These are phyloP conservation scores for Mythimna impura DNA, from an alignment of 2,888 invertebrate species.

Conservation along the genomic window DNA sequence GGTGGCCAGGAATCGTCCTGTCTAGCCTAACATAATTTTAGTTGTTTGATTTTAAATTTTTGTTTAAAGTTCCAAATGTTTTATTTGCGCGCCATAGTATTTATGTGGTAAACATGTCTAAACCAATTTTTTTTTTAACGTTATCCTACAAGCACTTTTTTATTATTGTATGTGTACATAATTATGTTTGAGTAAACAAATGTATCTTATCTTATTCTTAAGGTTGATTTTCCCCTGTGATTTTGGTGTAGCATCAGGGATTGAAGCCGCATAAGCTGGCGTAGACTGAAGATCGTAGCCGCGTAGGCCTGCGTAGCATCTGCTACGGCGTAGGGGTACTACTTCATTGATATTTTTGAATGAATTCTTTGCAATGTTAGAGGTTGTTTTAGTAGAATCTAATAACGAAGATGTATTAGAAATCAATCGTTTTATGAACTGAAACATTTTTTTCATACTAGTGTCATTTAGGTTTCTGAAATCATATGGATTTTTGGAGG, in stretches of 20 bases:
- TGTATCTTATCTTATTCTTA: too few species aligned
- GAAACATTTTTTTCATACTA: neutral
- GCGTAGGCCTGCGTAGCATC: conserved; percentile 5
- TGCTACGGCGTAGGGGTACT: conserved; percentile 23
- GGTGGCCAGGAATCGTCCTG: too few species aligned
- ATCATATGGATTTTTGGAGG: too few species aligned
- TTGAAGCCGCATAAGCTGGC: neutral
- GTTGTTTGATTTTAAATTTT: too few species aligned
- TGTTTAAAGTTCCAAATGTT: too few species aligned
- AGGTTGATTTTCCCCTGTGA: neutral
- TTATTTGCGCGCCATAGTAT: too few species aligned
- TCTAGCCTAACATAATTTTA: too few species aligned
- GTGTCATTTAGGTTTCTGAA: neutral
- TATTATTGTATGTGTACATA: too few species aligned
- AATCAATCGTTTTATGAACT: neutral
- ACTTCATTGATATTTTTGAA: neutral
- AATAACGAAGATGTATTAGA: neutral
- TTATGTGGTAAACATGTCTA: too few species aligned
- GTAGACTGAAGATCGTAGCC: conserved; percentile 6
- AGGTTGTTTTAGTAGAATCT: neutral
- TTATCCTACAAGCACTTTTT: too few species aligned
- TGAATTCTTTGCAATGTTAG: neutral
- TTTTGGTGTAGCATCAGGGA: neutral
- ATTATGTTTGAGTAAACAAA: too few species aligned
- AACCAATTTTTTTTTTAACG: too few species aligned